Base-by-base conservation (phyloP, 1,140 invertebrate species). In the Hormaphis cornu region DNA sequence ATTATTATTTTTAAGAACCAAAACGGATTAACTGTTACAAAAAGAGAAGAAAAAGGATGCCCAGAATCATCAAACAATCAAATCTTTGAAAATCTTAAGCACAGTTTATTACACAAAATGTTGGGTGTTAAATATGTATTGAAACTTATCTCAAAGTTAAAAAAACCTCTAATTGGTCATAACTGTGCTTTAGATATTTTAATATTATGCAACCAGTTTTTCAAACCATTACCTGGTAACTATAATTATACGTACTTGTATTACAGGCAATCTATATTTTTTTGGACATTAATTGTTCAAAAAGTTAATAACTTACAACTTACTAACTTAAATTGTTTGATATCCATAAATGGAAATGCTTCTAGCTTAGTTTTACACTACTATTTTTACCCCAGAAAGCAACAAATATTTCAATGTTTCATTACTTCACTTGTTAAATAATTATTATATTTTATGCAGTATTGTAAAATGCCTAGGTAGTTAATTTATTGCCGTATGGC, bases 161-260 rank as follows among this genome's bases (percentile, higher is more conserved):
- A 66, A 35, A 66, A 66, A 48, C 61, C 61, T 14, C 10, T 66
- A 50, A 33, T 66, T 66, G 61, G 61, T 0, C 61, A 66, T 66
- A 66, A 66, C 16, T 66, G 61, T 66, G 18, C 28, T 35, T 48
- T 66, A 22, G 61, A 66, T 66, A 66, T 66, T 48, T 66, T 66
- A 35, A 50, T 66, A 42, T 66, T 66, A 22, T 50, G 28, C 3
- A 66, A 66, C 12, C 61, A 66, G 50, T 66, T 66, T 37, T 66
- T 33, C 10, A 50, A 33, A 33, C 44, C 61, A 1, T 50, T 66
- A 22, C 61, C 61, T 48, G 42, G 61, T 66, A n/a, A 58, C 9
- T 33, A 30, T 20, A 20, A 52, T 30, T n/a, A n/a, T n/a, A n/a
- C n/a, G n/a, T n/a, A n/a, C n/a, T n/a, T 46, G 44, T 46, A 33